A percentile compares a stretch with the other conserved stretches of the same genome.
These are phyloP conservation scores for Coracias cyanogaster DNA, from an alignment of 2,797 vertebrate genomes.

Conservation along the genomic window DNA sequence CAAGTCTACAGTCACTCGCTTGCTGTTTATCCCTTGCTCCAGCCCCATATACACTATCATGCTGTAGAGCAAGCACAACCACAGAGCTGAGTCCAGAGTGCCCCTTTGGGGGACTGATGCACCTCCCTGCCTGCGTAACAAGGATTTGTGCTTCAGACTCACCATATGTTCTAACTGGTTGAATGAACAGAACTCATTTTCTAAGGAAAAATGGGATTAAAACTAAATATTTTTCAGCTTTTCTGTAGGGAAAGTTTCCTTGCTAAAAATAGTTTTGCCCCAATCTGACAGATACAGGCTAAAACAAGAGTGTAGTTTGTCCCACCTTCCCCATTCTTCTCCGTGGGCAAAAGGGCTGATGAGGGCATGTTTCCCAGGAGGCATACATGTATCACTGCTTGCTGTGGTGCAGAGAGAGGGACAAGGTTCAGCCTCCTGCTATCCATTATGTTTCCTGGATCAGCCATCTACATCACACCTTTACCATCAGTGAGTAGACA, in stretches of 20 bases:
- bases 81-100: not conserved
- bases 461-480: not conserved
- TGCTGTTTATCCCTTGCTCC: not conserved
- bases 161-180: not conserved
- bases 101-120: not conserved
- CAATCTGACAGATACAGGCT: not conserved
- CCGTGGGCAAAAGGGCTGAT: not conserved
- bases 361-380: not conserved
- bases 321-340: not conserved
- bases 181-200: not conserved
- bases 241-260: not conserved
- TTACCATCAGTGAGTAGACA: not conserved
- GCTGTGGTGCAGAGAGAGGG: not conserved
- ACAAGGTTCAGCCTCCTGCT: not conserved
- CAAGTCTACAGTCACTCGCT: not conserved
- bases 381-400: not conserved
- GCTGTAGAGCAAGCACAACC: not conserved
- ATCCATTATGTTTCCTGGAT: not conserved
- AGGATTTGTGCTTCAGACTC: not conserved
- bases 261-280: not conserved
- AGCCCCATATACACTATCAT: accelerated
- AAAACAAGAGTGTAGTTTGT: not conserved
- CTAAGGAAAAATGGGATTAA: not conserved
- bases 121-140: not conserved
- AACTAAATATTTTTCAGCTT: not conserved